These are phyloP conservation scores for Cercocebus atys DNA, from an alignment of 2,113 vertebrate species.

Conservation along the genomic window DNA sequence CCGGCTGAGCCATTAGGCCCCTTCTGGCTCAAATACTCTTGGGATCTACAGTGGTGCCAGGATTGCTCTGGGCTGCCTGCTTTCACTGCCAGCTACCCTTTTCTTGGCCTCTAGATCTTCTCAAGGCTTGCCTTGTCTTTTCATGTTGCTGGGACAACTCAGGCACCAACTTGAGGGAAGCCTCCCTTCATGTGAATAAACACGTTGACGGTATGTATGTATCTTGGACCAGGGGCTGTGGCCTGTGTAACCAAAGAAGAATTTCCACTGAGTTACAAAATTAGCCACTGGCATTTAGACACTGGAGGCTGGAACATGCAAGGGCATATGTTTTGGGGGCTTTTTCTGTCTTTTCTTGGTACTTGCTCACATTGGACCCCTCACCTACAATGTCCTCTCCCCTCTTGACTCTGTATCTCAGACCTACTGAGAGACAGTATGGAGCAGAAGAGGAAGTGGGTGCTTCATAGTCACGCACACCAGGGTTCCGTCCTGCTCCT, in stretches of 20 bases:
- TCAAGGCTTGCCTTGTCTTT: slow-evolving; percentile 40
- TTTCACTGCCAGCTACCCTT: not conserved
- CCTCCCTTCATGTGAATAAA: slow-evolving; percentile 27
- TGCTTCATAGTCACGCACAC: not conserved
- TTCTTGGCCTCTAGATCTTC: not conserved
- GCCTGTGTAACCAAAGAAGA: slow-evolving; percentile 34
- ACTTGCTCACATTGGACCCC: not conserved
- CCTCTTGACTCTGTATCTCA: not conserved
- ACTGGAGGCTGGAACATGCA: not conserved
- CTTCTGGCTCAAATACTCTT: not conserved
- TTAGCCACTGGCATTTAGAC: slow-evolving; percentile 18
- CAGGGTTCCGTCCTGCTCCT: not conserved
- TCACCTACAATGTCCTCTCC: not conserved
- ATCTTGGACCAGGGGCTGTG: slow-evolving; percentile 20
- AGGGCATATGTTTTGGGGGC: not conserved
- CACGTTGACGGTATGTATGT: not conserved
- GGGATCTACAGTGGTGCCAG: not conserved
- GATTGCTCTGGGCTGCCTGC: not conserved
- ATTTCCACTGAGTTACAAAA: slow-evolving; percentile 34
- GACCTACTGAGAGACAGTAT: not conserved
- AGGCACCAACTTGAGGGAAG: not conserved
- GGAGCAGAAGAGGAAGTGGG: not conserved
- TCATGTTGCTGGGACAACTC: slow-evolving; percentile 30
- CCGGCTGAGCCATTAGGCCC: not conserved
- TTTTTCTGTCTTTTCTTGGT: not conserved